Conservation (phyloP, 2,113 vertebrate species). For the Chionomys nivalis region DNA sequence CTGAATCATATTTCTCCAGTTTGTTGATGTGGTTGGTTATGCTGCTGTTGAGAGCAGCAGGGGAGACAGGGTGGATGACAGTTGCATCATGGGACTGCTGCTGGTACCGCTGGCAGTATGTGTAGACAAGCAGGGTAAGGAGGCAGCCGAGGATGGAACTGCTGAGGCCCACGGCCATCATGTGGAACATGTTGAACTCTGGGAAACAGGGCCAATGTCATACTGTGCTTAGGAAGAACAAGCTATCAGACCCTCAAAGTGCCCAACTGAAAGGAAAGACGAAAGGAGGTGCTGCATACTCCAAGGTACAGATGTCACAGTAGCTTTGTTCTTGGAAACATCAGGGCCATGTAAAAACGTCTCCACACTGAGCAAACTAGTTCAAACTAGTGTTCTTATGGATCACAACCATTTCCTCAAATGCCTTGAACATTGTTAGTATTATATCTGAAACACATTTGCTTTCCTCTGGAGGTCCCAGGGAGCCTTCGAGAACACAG, state of each 20-base stretch:
- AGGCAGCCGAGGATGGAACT: conserved; percentile 97
- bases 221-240: neutral
- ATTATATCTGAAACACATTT: neutral
- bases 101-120: conserved; percentile 97
- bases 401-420: neutral
- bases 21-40: conserved; percentile 99
- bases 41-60: conserved; percentile 96
- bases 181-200: conserved; percentile 99
- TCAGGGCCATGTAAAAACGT: neutral
- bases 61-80: conserved; percentile 96
- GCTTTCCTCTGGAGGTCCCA: neutral
- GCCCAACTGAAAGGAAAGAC: neutral
- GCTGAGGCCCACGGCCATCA: conserved; percentile 97
- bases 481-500: neutral
- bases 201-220: conserved; percentile 10
- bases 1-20: conserved; percentile 97
- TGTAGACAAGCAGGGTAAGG: conserved; percentile 95
- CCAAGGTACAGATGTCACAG: neutral
- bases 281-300: fast-evolving
- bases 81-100: conserved; percentile 98
- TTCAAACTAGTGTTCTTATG: neutral
- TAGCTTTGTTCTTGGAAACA: neutral
- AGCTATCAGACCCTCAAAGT: fast-evolving
- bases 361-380: neutral
- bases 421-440: neutral